These are phyloP conservation scores for Lasioglossum calceatum DNA, from an alignment of 2,888 invertebrate genomes.

Conservation along the genomic window DNA sequence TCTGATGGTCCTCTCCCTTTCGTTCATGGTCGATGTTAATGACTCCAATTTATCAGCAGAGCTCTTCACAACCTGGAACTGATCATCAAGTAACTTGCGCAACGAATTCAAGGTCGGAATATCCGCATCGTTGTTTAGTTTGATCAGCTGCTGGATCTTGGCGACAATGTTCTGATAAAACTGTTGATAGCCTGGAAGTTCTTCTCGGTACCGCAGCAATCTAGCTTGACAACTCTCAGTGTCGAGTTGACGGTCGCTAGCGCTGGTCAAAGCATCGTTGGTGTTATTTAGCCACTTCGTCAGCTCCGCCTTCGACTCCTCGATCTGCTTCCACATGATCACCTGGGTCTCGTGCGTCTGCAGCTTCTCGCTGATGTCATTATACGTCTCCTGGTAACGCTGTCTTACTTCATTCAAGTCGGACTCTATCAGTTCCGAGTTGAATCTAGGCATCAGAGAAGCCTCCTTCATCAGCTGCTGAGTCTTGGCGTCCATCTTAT, in stretches of 20 bases:
- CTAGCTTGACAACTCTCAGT: conserved; percentile 92
- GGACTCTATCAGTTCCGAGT: conserved; percentile 85
- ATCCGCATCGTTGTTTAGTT: conserved; percentile 88
- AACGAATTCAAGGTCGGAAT: conserved; percentile 89
- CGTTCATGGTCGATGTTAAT: conserved; percentile 90
- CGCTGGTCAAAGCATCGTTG: conserved; percentile 90
- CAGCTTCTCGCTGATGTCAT: conserved; percentile 89
- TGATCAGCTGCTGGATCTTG: conserved; percentile 92
- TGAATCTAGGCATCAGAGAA: conserved; percentile 89
- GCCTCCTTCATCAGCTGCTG: conserved; percentile 90
- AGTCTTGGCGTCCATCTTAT: conserved; percentile 91
- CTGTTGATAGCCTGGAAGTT: conserved; percentile 91
- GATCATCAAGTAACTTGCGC: conserved; percentile 89
- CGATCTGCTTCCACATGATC: conserved; percentile 97
- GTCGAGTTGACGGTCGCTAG: conserved; percentile 91
- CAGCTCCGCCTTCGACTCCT: conserved; percentile 93
- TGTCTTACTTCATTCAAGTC: conserved; percentile 88
- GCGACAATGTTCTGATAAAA: conserved; percentile 91
- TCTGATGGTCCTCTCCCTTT: conserved; percentile 90
- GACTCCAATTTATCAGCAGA: conserved; percentile 91
- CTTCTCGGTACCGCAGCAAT: conserved; percentile 93
- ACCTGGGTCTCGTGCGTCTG: conserved; percentile 95
- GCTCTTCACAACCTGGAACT: conserved; percentile 90
- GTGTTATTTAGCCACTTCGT: conserved; percentile 94
- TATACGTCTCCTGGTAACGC: conserved; percentile 90